phyloP scores from a whole-genome alignment of 2,113 vertebrate genomes.

The Pandion haliaetus region DNA sequence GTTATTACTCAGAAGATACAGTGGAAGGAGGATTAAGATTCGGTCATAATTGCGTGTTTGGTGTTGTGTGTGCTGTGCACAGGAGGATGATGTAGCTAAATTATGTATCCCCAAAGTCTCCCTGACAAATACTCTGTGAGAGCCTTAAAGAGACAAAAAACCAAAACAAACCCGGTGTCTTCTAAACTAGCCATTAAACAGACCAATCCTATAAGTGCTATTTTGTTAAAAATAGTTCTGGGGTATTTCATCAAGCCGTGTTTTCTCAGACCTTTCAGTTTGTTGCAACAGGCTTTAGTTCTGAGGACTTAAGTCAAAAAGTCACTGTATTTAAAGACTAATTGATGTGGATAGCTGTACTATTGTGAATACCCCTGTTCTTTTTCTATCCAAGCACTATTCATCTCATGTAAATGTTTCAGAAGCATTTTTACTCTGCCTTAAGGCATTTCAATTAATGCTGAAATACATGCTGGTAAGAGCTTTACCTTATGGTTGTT shows the following conservation, averaged over 20 bases:
- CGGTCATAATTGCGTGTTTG: neutral
- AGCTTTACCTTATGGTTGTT: constrained; percentile 55
- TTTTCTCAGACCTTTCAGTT: constrained; percentile 2
- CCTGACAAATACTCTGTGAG: neutral
- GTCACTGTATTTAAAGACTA: constrained; percentile 27
- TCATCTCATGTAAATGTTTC: constrained; percentile 69
- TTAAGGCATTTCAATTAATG: constrained; percentile 69
- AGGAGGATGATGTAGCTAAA: neutral
- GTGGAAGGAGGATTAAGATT: neutral
- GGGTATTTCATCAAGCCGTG: neutral
- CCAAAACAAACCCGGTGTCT: neutral
- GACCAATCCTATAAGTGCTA: neutral
- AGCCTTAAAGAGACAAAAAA: neutral
- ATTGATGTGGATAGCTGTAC: constrained; percentile 16
- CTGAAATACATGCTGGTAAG: constrained; percentile 36
- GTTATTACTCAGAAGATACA: neutral
- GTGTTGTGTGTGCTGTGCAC: neutral
- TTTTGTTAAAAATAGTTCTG: constrained; percentile 1
- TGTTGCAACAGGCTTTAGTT: constrained; percentile 38
- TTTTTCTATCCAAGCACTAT: constrained; percentile 10
- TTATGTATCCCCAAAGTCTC: neutral
- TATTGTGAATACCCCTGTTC: neutral
- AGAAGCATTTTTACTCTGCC: constrained; percentile 55
- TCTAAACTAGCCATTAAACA: neutral
- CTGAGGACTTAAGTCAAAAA: constrained; percentile 11